A percentile compares a stretch with the other conserved stretches of the same genome.
These are phyloP conservation scores for Micromys minutus DNA, from an alignment of 2,113 vertebrate species.

Conservation along the genomic window DNA sequence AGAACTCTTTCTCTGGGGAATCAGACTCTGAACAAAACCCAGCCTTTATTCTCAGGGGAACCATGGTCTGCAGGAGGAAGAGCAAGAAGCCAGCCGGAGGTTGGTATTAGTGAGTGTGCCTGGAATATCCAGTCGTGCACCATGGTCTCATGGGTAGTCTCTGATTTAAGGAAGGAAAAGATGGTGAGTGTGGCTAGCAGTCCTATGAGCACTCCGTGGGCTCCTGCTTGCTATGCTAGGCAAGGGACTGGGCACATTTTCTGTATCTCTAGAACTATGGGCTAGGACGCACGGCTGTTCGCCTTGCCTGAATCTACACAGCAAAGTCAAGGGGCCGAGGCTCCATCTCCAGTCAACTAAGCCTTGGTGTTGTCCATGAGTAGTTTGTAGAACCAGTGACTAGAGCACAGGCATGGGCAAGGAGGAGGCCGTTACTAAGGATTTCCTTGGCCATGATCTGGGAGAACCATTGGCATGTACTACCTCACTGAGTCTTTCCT, in stretches of 20 bases:
- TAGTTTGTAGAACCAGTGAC: background rate
- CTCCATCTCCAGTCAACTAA: background rate
- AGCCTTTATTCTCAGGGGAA: background rate
- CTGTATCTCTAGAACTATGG: background rate
- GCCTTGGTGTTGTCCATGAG: background rate
- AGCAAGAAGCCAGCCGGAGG: background rate
- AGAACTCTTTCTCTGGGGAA: background rate
- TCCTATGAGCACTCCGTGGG: background rate
- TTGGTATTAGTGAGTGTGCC: background rate
- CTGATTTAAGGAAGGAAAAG: background rate
- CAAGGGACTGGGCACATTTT: background rate
- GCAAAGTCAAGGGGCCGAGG: background rate
- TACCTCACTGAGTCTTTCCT: background rate
- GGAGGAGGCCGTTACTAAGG: background rate
- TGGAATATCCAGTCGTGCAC: background rate
- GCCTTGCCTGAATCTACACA: background rate
- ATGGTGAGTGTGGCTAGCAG: background rate
- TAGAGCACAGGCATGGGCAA: too few species aligned
- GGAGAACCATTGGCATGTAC: accelerated
- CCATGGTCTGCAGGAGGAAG: background rate
- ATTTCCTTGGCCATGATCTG: background rate
- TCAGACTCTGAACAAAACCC: background rate
- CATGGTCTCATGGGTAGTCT: background rate
- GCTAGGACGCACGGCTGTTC: background rate
- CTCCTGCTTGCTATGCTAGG: background rate